phyloP scores from a whole-genome alignment of 1,140 invertebrate species.

The Drosophila setifemur region DNA sequence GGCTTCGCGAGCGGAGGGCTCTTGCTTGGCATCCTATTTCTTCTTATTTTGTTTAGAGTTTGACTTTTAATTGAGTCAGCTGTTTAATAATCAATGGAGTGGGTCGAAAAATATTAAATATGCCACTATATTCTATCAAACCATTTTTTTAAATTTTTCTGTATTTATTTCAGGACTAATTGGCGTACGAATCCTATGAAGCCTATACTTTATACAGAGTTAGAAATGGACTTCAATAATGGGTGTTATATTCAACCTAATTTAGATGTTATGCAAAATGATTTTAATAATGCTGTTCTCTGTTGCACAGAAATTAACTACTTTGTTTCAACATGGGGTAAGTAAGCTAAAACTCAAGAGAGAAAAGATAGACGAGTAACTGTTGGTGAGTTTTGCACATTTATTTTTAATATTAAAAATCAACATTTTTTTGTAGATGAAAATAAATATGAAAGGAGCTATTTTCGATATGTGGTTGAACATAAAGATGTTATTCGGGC shows the following conservation, averaged over 20 bases:
- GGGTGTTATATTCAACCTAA: conserved; percentile 56
- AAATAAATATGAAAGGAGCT: conserved; percentile 84
- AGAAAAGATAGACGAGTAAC: conserved; percentile 43
- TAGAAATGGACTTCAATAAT: conserved; percentile 55
- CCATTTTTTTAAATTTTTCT: neutral
- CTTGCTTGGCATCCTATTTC: no score
- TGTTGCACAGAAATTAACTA: conserved; percentile 67
- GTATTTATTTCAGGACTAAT: conserved; percentile 30
- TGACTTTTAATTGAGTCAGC: no score
- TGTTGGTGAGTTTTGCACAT: conserved; percentile 34
- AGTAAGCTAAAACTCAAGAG: conserved; percentile 61
- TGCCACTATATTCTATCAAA: no score
- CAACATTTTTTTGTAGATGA: conserved; percentile 70
- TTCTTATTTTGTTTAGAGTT: no score
- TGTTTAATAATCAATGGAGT: no score
- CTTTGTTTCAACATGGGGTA: conserved; percentile 64
- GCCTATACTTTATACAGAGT: conserved; percentile 55
- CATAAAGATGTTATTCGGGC: conserved; percentile 90
- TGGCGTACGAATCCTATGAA: conserved; percentile 53
- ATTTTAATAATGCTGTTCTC: conserved; percentile 58
- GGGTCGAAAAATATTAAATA: no score
- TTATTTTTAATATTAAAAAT: neutral
- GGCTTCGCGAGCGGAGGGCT: no score
- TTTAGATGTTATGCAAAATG: conserved; percentile 59
- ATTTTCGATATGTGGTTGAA: conserved; percentile 89